A percentile compares a stretch with the other conserved stretches of the same genome.
Conservation (phyloP, 2,797 vertebrate genomes). For the Urophycis tenuis region DNA sequence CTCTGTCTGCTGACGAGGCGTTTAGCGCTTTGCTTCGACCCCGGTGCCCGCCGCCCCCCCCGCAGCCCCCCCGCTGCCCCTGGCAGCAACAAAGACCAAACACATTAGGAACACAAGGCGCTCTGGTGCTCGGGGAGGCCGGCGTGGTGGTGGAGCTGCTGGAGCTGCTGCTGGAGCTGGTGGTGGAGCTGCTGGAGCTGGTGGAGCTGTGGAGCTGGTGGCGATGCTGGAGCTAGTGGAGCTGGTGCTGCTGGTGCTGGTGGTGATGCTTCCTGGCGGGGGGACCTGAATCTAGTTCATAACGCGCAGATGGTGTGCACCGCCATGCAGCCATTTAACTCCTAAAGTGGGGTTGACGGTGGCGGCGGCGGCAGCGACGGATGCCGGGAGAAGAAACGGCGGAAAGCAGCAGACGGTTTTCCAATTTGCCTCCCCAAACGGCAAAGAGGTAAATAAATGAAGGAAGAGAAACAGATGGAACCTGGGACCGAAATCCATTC, state of each 20-base stretch:
- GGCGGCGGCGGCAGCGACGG: background rate
- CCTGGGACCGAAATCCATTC: constrained; percentile 60
- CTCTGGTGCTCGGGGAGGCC: background rate
- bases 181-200: background rate
- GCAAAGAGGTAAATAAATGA: constrained; percentile 26
- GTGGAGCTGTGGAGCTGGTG: background rate
- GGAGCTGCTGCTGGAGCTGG: background rate
- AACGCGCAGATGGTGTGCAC: background rate
- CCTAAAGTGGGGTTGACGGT: background rate
- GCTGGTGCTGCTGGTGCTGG: background rate
- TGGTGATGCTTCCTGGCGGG: background rate
- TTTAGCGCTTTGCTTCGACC: background rate
- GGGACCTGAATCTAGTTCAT: background rate
- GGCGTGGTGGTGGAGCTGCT: too few relatives aligned
- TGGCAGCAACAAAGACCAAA: background rate
- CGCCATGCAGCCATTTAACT: background rate
- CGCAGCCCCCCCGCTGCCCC: background rate
- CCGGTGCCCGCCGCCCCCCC: constrained; percentile 11
- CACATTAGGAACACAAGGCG: background rate
- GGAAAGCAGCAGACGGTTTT: constrained; percentile 45
- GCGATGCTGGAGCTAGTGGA: background rate
- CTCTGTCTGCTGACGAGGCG: constrained; percentile 22
- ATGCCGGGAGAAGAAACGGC: constrained; percentile 27
- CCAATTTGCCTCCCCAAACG: constrained; percentile 62
- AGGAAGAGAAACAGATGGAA: constrained; percentile 54